Conservation (phyloP, 2,797 vertebrate genomes). For the Eulemur rubriventer region DNA sequence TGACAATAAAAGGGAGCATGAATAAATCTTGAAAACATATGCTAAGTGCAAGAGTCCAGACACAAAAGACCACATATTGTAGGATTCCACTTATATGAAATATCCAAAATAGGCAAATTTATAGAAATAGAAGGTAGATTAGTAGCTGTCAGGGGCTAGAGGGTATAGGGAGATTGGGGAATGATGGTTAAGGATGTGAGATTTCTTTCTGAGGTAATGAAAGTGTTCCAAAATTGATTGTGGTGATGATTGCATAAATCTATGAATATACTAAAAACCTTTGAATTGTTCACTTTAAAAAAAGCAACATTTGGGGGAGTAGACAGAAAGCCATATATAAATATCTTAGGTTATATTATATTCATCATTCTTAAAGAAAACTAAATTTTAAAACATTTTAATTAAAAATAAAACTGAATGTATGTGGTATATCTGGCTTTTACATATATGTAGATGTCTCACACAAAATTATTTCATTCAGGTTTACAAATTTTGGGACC, state of each 20-base stretch:
- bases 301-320: neutral
- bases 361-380: slow-evolving; percentile 29
- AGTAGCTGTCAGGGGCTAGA: neutral
- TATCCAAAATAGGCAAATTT: neutral
- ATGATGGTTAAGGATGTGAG: neutral
- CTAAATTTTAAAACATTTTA: slow-evolving; percentile 10
- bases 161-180: neutral
- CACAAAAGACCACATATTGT: neutral
- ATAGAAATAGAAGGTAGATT: neutral
- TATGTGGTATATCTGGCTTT: neutral
- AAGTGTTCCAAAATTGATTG: neutral
- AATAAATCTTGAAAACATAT: neutral
- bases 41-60: neutral
- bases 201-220: neutral
- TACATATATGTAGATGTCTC: neutral
- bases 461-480: slow-evolving; percentile 38
- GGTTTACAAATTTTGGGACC: neutral
- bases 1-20: neutral
- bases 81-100: neutral
- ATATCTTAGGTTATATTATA: neutral
- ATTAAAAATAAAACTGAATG: neutral
- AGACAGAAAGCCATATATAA: neutral
- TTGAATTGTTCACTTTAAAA: neutral
- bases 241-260: neutral
- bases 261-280: neutral